Conservation (phyloP, 64 coral and sea anemone species). For the Astreopora myriophthalma region DNA sequence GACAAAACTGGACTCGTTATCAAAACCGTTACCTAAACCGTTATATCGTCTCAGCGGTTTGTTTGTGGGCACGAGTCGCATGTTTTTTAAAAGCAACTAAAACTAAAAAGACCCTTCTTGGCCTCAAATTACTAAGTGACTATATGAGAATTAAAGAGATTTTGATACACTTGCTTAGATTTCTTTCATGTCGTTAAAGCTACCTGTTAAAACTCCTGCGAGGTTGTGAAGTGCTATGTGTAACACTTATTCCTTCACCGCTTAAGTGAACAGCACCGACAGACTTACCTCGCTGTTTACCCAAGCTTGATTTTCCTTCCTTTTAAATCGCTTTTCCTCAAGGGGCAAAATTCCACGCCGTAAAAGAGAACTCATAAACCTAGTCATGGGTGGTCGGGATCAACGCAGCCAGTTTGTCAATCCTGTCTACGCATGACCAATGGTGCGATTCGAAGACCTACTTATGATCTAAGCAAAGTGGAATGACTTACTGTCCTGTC, state of each 20-base stretch:
- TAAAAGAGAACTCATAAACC: background rate
- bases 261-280: background rate
- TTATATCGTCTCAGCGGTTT: background rate
- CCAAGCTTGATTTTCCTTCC: background rate
- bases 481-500: background rate
- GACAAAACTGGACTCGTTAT: constrained; percentile 25
- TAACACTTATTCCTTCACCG: background rate
- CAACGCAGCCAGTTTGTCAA: background rate
- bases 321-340: background rate
- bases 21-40: background rate
- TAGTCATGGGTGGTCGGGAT: constrained; percentile 19
- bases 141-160: background rate
- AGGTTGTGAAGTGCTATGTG: background rate
- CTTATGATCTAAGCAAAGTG: constrained; percentile 26
- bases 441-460: background rate
- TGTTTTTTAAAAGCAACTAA: background rate
- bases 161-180: background rate
- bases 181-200: background rate
- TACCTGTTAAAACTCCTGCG: background rate
- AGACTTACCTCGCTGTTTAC: background rate
- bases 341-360: constrained; percentile 1
- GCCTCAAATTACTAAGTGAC: background rate
- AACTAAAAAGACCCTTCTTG: background rate
- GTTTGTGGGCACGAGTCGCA: background rate
- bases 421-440: background rate